Percentiles rank a stretch among this genome's conserved stretches.
Conservation (phyloP, 1,140 invertebrate genomes). For the Drosophila erecta region DNA sequence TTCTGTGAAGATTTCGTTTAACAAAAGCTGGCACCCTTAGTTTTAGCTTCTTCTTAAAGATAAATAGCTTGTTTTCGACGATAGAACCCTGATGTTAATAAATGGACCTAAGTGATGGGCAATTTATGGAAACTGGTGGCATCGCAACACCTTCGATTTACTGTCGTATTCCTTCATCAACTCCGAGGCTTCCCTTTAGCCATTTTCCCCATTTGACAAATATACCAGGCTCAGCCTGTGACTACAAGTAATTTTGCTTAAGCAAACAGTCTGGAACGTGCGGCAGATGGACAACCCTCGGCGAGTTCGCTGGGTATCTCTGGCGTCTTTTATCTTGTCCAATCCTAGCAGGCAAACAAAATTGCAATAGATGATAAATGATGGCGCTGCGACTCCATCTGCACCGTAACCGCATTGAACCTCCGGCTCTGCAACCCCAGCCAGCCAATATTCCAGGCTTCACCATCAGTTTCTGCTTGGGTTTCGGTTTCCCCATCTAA, state of each 20-base stretch:
- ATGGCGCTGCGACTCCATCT: slow-evolving; percentile 60
- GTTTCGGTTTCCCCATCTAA: slow-evolving; percentile 40
- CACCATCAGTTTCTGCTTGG: neutral
- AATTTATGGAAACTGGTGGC: slow-evolving; percentile 35
- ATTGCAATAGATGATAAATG: slow-evolving; percentile 81
- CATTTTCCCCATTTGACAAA: slow-evolving; percentile 43
- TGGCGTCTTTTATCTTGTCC: slow-evolving; percentile 41
- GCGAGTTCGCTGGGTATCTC: neutral
- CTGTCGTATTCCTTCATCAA: slow-evolving; percentile 27
- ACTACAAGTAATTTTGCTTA: slow-evolving; percentile 37
- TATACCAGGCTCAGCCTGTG: slow-evolving; percentile 34
- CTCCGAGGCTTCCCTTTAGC: neutral
- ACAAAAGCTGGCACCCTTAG: too few relatives aligned
- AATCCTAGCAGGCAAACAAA: slow-evolving; percentile 40
- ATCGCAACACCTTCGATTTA: slow-evolving; percentile 39
- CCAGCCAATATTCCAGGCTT: slow-evolving; percentile 24
- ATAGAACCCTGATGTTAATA: slow-evolving; percentile 20
- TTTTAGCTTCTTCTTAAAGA: slow-evolving; percentile 1
- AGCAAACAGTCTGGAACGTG: slow-evolving; percentile 40
- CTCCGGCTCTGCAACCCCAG: slow-evolving; percentile 14
- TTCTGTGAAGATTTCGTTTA: too few relatives aligned
- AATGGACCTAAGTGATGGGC: slow-evolving; percentile 21
- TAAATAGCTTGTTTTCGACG: slow-evolving; percentile 5
- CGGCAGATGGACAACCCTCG: slow-evolving; percentile 31
- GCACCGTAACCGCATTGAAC: slow-evolving; percentile 60